Conservation (phyloP, 2,888 invertebrate genomes). For the Hymenopus coronatus region DNA sequence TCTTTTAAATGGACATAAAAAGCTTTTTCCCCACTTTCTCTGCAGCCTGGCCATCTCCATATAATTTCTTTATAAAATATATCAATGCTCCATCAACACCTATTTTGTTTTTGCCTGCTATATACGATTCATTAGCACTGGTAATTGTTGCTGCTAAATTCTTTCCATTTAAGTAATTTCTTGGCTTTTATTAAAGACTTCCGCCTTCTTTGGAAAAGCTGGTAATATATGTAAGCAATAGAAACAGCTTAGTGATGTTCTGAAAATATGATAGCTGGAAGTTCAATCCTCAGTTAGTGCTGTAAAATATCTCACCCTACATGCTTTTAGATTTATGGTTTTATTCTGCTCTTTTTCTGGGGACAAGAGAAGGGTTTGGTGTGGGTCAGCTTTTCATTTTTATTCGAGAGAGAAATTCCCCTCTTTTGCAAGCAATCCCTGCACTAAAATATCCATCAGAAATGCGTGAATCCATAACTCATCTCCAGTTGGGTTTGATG, state of each 20-base stretch:
- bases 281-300: not conserved
- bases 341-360: not conserved
- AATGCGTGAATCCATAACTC: not conserved
- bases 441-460: conserved; percentile 16
- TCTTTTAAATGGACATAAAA: too few relatives aligned
- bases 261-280: not conserved
- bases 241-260: not conserved
- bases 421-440: not conserved
- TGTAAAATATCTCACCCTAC: not conserved
- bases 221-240: not conserved
- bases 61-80: too few relatives aligned
- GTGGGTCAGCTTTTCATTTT: not conserved
- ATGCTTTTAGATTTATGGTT: not conserved
- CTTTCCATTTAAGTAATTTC: too few relatives aligned
- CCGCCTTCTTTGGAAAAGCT: too few relatives aligned
- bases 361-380: not conserved
- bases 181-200: too few relatives aligned
- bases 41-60: too few relatives aligned
- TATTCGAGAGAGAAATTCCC: not conserved
- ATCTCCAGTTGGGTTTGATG: conserved; percentile 1
- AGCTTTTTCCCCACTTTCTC: too few relatives aligned
- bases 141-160: too few relatives aligned
- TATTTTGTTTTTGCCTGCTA: too few relatives aligned
- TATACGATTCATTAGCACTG: too few relatives aligned
- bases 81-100: too few relatives aligned